A percentile compares a stretch with the other conserved stretches of the same genome.
Evolutionary conservation across 2,113 vertebrate genomes (phyloP).

Genomic region (Mesembrinibis cayennensis): DNA sequence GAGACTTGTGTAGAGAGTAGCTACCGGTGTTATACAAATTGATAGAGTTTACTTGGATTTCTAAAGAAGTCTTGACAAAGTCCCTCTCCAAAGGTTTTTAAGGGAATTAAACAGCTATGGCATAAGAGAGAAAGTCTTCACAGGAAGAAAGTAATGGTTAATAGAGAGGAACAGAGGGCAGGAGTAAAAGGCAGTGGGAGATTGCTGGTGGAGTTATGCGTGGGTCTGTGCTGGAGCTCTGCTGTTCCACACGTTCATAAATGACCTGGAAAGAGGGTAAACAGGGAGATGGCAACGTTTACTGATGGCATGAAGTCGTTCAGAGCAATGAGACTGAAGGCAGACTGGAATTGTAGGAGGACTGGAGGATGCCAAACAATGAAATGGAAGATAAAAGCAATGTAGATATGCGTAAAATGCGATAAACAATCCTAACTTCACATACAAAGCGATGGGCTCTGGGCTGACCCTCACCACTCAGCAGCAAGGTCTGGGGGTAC

Average conservation of each 20-base stretch:
- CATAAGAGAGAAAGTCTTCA: background rate
- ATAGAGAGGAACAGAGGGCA: background rate
- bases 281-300: background rate
- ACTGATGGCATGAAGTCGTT: background rate
- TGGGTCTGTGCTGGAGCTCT: background rate
- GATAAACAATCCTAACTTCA: background rate
- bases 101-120: background rate
- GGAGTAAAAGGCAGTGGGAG: background rate
- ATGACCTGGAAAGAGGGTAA: background rate
- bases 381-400: background rate
- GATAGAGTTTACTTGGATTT: background rate
- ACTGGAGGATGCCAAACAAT: background rate
- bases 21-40: background rate
- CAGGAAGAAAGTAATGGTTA: background rate
- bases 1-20: background rate
- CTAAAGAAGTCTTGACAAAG: background rate
- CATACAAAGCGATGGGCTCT: background rate
- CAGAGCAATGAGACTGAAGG: background rate
- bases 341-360: background rate
- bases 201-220: rapidly evolving
- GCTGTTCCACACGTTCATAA: background rate
- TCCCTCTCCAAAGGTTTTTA: background rate
- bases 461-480: background rate
- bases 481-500: background rate
- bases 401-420: background rate